Conservation (phyloP, 2,113 vertebrate species). For the Burhinus bistriatus region DNA sequence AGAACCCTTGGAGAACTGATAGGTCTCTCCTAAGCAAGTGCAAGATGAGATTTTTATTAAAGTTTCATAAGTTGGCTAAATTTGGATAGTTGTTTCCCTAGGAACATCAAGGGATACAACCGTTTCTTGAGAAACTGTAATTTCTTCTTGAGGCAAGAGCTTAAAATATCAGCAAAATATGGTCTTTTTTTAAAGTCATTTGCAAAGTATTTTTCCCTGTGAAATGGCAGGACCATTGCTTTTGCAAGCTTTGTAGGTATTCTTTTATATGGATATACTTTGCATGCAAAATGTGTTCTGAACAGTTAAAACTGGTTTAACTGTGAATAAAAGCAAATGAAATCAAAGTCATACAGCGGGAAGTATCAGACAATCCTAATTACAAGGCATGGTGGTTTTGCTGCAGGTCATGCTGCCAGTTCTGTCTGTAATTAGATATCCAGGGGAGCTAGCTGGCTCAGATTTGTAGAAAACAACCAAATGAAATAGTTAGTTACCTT, state of each 20-base stretch:
- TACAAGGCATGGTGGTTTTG: not conserved
- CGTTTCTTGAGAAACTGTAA: not conserved
- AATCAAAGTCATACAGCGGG: not conserved
- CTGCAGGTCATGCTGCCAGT: not conserved
- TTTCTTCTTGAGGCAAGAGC: not conserved
- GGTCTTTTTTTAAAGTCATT: not conserved
- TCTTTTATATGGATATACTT: not conserved
- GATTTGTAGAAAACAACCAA: not conserved
- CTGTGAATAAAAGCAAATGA: not conserved
- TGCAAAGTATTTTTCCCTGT: not conserved
- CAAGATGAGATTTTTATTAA: not conserved
- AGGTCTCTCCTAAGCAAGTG: not conserved
- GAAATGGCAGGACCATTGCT: not conserved
- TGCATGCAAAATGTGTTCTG: not conserved
- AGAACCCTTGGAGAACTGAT: not conserved
- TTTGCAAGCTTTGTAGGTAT: not conserved
- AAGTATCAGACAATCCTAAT: slow-evolving; percentile 15
- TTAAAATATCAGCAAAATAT: slow-evolving; percentile 18
- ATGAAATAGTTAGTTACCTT: not conserved
- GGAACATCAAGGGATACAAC: slow-evolving; percentile 14
- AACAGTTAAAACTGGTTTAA: not conserved
- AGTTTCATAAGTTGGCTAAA: not conserved
- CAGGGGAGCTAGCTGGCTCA: not conserved
- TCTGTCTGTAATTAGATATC: not conserved
- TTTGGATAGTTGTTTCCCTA: slow-evolving; percentile 11